Base-by-base conservation (phyloP, 1,140 invertebrate species). In the Anastatus disparis region DNA sequence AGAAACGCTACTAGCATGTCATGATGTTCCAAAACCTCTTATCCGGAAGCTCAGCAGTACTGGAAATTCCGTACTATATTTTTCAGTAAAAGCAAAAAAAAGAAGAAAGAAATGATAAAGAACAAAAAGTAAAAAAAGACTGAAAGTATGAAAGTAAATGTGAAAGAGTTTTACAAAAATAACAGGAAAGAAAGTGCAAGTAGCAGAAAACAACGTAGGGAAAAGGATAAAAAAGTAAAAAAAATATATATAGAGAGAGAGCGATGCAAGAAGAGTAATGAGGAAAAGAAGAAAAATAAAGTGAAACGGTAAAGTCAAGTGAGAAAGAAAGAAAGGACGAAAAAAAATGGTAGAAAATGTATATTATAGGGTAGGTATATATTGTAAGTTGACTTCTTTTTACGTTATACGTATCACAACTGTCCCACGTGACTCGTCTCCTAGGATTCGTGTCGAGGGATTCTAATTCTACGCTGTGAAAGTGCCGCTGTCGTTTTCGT, bases 371-470 rank as follows among this genome's bases (percentile, higher is more conserved):
- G n/a, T n/a, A n/a, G n/a, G n/a, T n/a, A n/a, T n/a, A n/a, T n/a
- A n/a, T n/a, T n/a, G n/a, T n/a, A n/a, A n/a, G n/a, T n/a, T n/a
- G n/a, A n/a, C n/a, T n/a, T n/a, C 58, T 56, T 69, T 69, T 68
- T 52, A 52, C 44, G 66, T 61, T n/a, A 56, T 52, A 29, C 44
- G 35, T 61, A 26, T 26, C 15, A 40, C 48, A 26, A 13, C 31
- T 56, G 64, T 58, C 64, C 48, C 68, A 55, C 61, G 59, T 22
- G 50, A 55, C 9, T 64, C 58, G 59, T 63, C 68, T 48, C 42
- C 56, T 42, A 63, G 61, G 68, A 70, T 70, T 70, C 29, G 61
- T 70, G 56, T 29, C 59, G 15, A 55, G 68, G 68, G 68, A 70
- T 56, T 70, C 59, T 70, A 56, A 70, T 63, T 70, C 46, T 22